Conservation (phyloP, 2,113 vertebrate genomes). For the Tretioscincus oriximinensis region DNA sequence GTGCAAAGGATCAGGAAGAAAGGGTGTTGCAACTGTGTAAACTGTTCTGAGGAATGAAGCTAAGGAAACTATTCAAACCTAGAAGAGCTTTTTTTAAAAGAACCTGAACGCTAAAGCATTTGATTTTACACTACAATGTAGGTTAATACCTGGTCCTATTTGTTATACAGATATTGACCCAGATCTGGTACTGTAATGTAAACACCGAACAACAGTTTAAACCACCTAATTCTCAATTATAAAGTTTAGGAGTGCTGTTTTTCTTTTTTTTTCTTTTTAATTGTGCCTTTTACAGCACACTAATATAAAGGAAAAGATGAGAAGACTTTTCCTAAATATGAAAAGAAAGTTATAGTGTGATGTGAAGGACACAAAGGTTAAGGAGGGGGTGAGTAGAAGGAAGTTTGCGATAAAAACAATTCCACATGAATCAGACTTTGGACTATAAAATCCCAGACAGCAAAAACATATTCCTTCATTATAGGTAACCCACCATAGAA, state of each 20-base stretch:
- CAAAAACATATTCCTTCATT: neutral
- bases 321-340: neutral
- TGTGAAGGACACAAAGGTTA: neutral
- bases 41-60: fast-evolving
- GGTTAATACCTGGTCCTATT: neutral
- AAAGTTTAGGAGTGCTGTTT: neutral
- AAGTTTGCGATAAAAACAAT: neutral
- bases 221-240: neutral
- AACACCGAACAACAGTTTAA: neutral
- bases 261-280: no score
- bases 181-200: neutral
- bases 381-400: neutral
- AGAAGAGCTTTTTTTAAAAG: neutral
- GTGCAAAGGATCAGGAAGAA: constrained; percentile 39
- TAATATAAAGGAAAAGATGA: neutral
- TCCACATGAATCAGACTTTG: neutral
- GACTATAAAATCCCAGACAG: neutral
- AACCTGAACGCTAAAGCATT: neutral
- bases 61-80: neutral
- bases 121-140: neutral
- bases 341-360: neutral
- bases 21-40: neutral
- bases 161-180: neutral
- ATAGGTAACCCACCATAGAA: neutral
- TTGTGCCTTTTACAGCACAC: neutral